phyloP scores from a whole-genome alignment of 1,140 invertebrate species.

The Hermetia illucens region DNA sequence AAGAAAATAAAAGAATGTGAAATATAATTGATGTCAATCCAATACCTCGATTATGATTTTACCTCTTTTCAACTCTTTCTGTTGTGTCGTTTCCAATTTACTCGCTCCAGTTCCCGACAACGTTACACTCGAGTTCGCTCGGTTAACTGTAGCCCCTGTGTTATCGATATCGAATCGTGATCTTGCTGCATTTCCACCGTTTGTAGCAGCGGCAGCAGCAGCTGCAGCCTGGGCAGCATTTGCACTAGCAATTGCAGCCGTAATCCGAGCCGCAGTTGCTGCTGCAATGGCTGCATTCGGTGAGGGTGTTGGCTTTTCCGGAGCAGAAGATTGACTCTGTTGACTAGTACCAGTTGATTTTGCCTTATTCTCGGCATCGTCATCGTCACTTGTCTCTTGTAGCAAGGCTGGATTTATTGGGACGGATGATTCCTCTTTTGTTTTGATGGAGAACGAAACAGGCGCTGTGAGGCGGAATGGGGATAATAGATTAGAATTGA shows the following conservation, averaged over 20 bases:
- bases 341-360: conserved; percentile 10
- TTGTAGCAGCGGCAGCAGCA: background rate
- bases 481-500: background rate
- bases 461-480: conserved; percentile 36
- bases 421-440: conserved; percentile 48
- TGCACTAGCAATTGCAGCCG: conserved; percentile 10
- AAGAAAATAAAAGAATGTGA: conserved; percentile 1
- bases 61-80: conserved; percentile 24
- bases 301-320: conserved; percentile 10
- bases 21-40: conserved; percentile 1
- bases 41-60: background rate
- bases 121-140: background rate
- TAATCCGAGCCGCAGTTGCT: too few relatives aligned
- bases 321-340: conserved; percentile 9
- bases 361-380: conserved; percentile 34
- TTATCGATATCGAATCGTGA: conserved; percentile 1
- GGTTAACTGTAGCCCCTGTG: background rate
- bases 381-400: conserved; percentile 59
- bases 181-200: background rate
- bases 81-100: conserved; percentile 2
- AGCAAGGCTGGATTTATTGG: conserved; percentile 54
- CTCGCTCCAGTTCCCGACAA: too few relatives aligned
- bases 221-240: background rate
- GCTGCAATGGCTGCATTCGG: too few relatives aligned
- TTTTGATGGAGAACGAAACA: conserved; percentile 70